phyloP scores from a whole-genome alignment of 2,113 vertebrate genomes.

The Upupa epops region DNA sequence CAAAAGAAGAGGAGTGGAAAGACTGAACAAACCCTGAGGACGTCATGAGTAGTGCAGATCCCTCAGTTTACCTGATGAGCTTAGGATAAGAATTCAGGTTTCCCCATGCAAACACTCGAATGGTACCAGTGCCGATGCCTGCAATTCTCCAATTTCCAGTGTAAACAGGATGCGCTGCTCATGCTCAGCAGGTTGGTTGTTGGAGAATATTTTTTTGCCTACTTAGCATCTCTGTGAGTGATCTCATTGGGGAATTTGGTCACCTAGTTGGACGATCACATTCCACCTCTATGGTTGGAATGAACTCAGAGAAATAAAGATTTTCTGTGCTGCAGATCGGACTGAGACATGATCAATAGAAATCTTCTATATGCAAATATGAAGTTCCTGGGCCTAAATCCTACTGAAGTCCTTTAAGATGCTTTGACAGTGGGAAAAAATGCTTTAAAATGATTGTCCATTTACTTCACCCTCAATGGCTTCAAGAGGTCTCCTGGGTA shows the following conservation, averaged over 20 bases:
- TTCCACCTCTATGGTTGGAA: neutral
- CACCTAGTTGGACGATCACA: neutral
- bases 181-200: neutral
- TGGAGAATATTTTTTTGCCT: neutral
- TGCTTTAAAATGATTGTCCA: neutral
- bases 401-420: rapidly evolving
- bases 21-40: neutral
- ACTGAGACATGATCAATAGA: neutral
- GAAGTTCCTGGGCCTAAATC: neutral
- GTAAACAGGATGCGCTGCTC: neutral
- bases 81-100: neutral
- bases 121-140: rapidly evolving
- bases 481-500: neutral
- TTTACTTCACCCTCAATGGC: neutral
- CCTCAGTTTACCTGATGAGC: neutral
- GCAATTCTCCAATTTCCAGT: neutral
- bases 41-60: neutral
- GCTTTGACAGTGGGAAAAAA: neutral
- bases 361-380: neutral
- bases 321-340: neutral
- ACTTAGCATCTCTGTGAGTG: neutral
- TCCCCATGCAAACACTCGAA: neutral
- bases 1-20: neutral
- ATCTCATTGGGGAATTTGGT: neutral
- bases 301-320: neutral